phyloP scores from a whole-genome alignment of 1,140 invertebrate genomes.

The Proctacanthus coquilletti region DNA sequence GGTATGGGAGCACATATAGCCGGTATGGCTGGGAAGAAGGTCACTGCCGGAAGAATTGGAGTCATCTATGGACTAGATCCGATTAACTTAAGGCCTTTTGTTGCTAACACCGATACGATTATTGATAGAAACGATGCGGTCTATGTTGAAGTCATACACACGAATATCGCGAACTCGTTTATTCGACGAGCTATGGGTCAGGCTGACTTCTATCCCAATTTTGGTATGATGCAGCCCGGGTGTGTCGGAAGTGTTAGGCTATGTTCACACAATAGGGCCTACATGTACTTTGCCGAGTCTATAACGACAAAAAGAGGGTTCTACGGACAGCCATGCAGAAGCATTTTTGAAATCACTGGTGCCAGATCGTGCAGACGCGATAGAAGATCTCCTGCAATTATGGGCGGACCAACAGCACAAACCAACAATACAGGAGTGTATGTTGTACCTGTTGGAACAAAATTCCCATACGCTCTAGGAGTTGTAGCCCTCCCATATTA shows the following conservation, averaged over 20 bases:
- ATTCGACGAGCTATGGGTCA: background rate
- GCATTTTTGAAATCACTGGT: background rate
- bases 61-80: constrained; percentile 39
- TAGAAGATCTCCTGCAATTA: too few species aligned
- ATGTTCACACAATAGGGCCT: background rate
- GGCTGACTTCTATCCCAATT: background rate
- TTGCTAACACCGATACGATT: constrained; percentile 31
- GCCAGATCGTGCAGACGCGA: background rate
- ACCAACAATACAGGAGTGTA: too few species aligned
- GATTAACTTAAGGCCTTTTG: constrained; percentile 41
- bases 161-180: constrained; percentile 34
- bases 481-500: too few species aligned
- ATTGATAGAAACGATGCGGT: constrained; percentile 31
- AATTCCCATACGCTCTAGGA: too few species aligned
- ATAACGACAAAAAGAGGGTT: background rate
- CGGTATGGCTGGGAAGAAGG: constrained; percentile 37
- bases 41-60: constrained; percentile 20
- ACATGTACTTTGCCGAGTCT: background rate
- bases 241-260: background rate
- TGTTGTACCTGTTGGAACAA: too few species aligned
- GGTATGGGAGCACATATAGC: constrained; percentile 52
- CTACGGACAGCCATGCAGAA: background rate
- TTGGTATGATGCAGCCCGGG: background rate
- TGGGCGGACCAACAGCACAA: too few species aligned
- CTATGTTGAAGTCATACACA: constrained; percentile 50